These are phyloP conservation scores for Amazona finschi DNA, from an alignment of 2,797 vertebrate genomes.

Conservation along the genomic window DNA sequence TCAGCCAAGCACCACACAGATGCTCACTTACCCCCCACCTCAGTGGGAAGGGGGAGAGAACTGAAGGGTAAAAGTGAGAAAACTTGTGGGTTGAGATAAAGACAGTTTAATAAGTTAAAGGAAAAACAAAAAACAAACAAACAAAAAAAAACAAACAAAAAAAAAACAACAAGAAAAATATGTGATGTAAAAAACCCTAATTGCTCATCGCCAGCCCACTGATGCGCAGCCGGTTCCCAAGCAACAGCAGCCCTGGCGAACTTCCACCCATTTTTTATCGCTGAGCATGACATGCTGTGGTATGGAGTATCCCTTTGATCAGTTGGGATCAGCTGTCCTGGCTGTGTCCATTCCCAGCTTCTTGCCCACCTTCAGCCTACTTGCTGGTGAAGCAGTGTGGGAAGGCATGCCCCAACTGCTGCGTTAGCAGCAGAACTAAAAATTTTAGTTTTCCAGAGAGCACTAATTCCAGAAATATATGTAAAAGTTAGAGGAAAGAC, in stretches of 20 bases:
- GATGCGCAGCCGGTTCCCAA: not conserved
- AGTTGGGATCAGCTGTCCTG: not conserved
- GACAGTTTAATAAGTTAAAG: not conserved
- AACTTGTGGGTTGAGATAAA: not conserved
- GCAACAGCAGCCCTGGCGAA: not conserved
- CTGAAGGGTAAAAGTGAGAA: not conserved
- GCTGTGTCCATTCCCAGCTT: not conserved
- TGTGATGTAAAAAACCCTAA: not conserved
- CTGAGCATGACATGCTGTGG: rapidly evolving
- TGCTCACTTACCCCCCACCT: rapidly evolving
- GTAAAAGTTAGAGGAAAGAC: not conserved
- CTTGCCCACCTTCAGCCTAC: not conserved
- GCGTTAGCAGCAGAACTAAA: not conserved
- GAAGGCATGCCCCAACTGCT: not conserved
- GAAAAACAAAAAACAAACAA: not conserved
- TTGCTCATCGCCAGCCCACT: not conserved
- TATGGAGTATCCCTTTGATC: not conserved
- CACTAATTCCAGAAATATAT: not conserved
- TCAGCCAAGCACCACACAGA: not conserved
- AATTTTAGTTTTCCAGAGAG: not conserved
- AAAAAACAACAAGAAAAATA: not conserved
- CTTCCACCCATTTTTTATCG: not conserved
- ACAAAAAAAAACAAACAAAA: not conserved
- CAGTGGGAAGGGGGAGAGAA: not conserved
- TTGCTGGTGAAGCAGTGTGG: rapidly evolving